Evolutionary conservation across 2,113 vertebrate species (phyloP).

Genomic region (Candoia aspera): DNA sequence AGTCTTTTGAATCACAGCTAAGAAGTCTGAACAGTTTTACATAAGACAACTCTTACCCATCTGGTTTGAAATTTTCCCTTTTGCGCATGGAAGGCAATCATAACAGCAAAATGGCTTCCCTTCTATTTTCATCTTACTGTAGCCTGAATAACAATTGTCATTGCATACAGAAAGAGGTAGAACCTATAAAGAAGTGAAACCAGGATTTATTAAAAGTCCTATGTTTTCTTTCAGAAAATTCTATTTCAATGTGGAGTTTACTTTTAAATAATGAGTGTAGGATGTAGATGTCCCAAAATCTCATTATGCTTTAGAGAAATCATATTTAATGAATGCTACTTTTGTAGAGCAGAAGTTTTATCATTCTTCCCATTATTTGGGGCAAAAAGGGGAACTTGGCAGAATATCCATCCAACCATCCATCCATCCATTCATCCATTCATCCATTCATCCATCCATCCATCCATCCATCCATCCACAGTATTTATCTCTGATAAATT

Average conservation of each 20-base stretch:
- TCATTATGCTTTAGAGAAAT: background rate
- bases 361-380: background rate
- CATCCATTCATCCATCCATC: too few relatives aligned
- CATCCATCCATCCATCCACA: too few relatives aligned
- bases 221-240: background rate
- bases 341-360: background rate
- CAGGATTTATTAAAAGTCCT: background rate
- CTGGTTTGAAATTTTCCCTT: too few relatives aligned
- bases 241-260: too few relatives aligned
- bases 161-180: background rate
- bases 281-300: too few relatives aligned
- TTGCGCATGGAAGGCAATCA: background rate
- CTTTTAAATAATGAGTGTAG: too few relatives aligned
- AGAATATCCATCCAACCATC: too few relatives aligned
- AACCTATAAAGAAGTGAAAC: background rate
- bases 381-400: background rate
- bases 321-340: background rate
- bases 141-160: background rate
- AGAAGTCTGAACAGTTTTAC: too few relatives aligned
- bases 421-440: too few relatives aligned
- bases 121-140: background rate
- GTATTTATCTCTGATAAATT: too few relatives aligned
- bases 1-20: too few relatives aligned
- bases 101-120: slow-evolving; percentile 8
- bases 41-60: too few relatives aligned